These are phyloP conservation scores for Drosophila insularis DNA, from an alignment of 1,140 invertebrate species.

Conservation along the genomic window DNA sequence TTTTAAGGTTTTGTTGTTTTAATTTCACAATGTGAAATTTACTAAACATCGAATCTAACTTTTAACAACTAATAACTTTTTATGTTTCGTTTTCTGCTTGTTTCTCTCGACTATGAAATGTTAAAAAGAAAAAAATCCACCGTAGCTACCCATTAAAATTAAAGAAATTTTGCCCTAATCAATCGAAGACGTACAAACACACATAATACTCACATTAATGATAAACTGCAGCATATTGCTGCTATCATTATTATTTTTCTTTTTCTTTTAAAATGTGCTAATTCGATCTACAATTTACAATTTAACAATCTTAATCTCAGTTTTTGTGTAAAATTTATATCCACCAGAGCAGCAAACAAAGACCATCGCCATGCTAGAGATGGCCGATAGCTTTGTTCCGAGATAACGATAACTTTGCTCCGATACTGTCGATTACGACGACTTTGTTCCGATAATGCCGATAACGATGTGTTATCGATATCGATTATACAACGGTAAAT, in stretches of 20 bases:
- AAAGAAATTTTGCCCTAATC: neutral
- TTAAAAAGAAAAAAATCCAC: conserved; percentile 12
- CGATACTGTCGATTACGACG: too few species aligned
- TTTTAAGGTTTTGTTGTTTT: neutral
- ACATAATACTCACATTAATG: conserved; percentile 54
- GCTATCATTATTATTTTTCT: conserved; percentile 24
- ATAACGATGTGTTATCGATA: too few species aligned
- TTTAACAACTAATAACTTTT: neutral
- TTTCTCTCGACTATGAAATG: neutral
- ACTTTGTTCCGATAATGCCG: too few species aligned
- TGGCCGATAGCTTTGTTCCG: too few species aligned
- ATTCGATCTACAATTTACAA: conserved; percentile 39
- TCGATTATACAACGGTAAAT: too few species aligned
- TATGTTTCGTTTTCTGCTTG: neutral
- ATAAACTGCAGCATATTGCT: conserved; percentile 63
- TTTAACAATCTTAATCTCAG: conserved; percentile 25
- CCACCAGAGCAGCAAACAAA: conserved; percentile 7
- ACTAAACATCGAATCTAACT: neutral
- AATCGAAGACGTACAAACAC: neutral
- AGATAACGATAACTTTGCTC: too few species aligned
- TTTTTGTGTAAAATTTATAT: conserved; percentile 11
- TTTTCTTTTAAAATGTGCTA: conserved; percentile 20
- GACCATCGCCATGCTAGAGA: neutral
- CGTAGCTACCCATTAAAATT: conserved; percentile 9
- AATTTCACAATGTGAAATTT: neutral